Conservation (phyloP, 2,797 vertebrate genomes). For the Alcedo quadribrachys region DNA sequence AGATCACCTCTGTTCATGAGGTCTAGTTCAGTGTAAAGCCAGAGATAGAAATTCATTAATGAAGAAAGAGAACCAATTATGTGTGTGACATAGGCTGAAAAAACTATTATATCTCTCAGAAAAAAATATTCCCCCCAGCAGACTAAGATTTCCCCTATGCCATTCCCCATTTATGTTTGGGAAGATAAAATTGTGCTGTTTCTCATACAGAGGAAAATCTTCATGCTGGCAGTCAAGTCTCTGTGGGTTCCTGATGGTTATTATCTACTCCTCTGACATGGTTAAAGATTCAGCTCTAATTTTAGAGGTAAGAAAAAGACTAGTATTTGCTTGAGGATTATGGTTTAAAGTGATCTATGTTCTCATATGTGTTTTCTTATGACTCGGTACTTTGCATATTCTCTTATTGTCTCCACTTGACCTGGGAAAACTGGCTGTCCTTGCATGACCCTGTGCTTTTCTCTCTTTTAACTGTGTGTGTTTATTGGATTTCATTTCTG, state of each 20-base stretch:
- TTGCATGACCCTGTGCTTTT: background rate
- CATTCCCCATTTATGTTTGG: background rate
- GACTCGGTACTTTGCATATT: background rate
- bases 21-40: background rate
- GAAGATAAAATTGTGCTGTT: slow-evolving; percentile 13
- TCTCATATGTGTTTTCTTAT: background rate
- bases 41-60: background rate
- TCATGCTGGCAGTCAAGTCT: background rate
- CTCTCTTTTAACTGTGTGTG: background rate
- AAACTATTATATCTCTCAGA: background rate
- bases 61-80: background rate
- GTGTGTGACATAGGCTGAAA: background rate
- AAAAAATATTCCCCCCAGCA: background rate
- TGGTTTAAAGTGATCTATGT: background rate
- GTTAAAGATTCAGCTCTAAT: slow-evolving; percentile 17
- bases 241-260: background rate
- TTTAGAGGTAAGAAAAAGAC: slow-evolving; percentile 5
- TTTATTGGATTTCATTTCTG: slow-evolving; percentile 26
- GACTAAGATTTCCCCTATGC: background rate
- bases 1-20: background rate
- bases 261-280: background rate
- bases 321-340: background rate
- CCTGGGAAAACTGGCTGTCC: background rate
- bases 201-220: background rate
- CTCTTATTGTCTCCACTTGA: background rate